Conservation (phyloP, 2,113 vertebrate species). For the Podiceps cristatus region DNA sequence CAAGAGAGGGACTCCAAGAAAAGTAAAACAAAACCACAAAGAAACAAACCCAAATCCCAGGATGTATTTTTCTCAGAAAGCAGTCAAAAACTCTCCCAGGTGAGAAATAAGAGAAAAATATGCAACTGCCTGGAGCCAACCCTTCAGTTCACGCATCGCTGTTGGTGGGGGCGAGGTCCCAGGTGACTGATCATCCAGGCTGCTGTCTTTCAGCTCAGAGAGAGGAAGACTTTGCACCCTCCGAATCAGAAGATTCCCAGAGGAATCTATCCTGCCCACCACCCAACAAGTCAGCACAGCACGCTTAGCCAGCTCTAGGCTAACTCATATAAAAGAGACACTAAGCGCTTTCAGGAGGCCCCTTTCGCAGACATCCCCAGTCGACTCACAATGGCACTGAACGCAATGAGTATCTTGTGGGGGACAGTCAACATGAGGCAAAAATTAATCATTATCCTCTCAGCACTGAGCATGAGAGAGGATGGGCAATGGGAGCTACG, state of each 20-base stretch:
- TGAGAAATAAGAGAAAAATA: not conserved
- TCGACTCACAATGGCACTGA: not conserved
- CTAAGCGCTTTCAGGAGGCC: not conserved
- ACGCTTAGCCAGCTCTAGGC: not conserved
- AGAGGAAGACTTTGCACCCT: not conserved
- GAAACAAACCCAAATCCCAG: not conserved
- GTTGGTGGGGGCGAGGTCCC: not conserved
- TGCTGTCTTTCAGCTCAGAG: not conserved
- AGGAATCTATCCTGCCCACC: rapidly evolving
- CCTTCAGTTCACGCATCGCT: not conserved
- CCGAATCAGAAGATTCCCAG: not conserved
- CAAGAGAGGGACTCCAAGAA: not conserved
- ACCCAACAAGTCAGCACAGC: too few species aligned
- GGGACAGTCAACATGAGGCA: not conserved
- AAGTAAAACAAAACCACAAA: not conserved
- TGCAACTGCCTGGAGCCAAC: not conserved
- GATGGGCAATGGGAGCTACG: not conserved
- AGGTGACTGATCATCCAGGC: not conserved
- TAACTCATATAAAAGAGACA: not conserved
- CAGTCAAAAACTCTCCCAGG: not conserved
- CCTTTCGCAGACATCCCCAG: not conserved
- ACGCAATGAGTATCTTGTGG: not conserved
- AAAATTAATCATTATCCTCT: not conserved
- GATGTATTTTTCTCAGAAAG: not conserved
- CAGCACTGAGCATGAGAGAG: not conserved